These are phyloP conservation scores for Epirrhoe tristata DNA, from an alignment of 2,888 invertebrate genomes.

Conservation along the genomic window DNA sequence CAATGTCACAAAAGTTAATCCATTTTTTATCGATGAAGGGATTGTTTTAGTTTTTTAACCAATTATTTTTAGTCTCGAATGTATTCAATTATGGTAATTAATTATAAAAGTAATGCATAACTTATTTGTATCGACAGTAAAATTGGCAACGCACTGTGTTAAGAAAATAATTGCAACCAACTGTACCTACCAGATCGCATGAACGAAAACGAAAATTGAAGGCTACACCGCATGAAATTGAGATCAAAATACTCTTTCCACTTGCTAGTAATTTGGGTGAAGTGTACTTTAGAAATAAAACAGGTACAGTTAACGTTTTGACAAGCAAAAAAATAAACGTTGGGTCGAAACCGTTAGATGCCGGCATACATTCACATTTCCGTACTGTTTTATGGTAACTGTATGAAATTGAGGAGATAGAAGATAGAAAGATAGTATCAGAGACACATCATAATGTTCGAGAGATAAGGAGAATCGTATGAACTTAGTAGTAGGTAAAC, in stretches of 20 bases:
- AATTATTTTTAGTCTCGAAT: too few species aligned
- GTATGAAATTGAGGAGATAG: constrained; percentile 28
- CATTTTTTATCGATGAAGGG: too few species aligned
- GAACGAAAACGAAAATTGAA: constrained; percentile 4
- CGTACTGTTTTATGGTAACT: constrained; percentile 38
- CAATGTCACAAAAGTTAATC: too few species aligned
- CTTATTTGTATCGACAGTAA: neutral
- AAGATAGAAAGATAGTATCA: constrained; percentile 3
- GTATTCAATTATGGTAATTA: too few species aligned
- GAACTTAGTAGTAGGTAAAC: too few species aligned
- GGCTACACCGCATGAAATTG: constrained; percentile 22
- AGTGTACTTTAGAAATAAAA: constrained; percentile 59
- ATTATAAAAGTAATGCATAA: too few species aligned
- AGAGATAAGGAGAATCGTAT: neutral
- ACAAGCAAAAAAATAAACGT: constrained; percentile 74
- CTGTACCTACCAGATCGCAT: neutral
- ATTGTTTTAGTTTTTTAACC: too few species aligned
- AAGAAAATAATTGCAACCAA: neutral
- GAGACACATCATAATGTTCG: neutral
- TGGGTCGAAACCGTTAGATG: constrained; percentile 66
- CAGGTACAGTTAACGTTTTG: constrained; percentile 76
- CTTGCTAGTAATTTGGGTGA: constrained; percentile 50
- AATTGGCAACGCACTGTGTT: neutral
- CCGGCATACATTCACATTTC: constrained; percentile 55
- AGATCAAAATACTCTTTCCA: constrained; percentile 52